Evolutionary conservation across 2,113 vertebrate species (phyloP), one percentile per base, ranked within the genome.

Genomic region (Poecilia latipinna): DNA sequence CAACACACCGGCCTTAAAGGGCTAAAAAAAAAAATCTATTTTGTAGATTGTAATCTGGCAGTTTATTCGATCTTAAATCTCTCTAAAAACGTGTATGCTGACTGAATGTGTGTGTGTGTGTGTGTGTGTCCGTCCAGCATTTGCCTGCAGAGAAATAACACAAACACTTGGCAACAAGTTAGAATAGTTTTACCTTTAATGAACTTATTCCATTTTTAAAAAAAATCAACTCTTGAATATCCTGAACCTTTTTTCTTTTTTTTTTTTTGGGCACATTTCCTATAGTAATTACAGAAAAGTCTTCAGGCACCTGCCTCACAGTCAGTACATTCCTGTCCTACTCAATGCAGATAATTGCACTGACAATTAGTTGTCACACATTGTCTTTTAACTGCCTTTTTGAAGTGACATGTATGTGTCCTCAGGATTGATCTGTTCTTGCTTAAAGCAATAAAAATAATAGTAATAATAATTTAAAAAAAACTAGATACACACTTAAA

Each of bases 281-380:
- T 66, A 12, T 15, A 32, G 15, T 54, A 42, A 42, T 71, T 51
- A 44, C 39, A 78, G 19, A 22, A 42, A 63, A 74, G 26, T 19
- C 64, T 64, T 13, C 35, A 5, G 75, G 57, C 85, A 81, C 82
- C 85, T 86, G 85, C 82, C 82, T 78, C 65, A 26, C 65, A 17
- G 33, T 74, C 72, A 72, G 69, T 77, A 17, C 37, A 5, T 65
- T 84, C 68, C 13, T 48, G 10, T 11, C 63, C 63, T 62, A 33
- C 54, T 69, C 63, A 33, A 17, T 71, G 74, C 62, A 61, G 69
- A 82, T 68, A 65, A 68, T 66, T 75, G 51, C 62, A 72, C 33
- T 64, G 12, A 65, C 79, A 61, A 86, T 86, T 61, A 78, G 35
- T 33, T 74, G 70, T 73, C 63, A 73, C 60, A 61, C 61, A 80